These are phyloP conservation scores for Copsychus sechellarum DNA, from an alignment of 2,113 vertebrate genomes.

Conservation along the genomic window DNA sequence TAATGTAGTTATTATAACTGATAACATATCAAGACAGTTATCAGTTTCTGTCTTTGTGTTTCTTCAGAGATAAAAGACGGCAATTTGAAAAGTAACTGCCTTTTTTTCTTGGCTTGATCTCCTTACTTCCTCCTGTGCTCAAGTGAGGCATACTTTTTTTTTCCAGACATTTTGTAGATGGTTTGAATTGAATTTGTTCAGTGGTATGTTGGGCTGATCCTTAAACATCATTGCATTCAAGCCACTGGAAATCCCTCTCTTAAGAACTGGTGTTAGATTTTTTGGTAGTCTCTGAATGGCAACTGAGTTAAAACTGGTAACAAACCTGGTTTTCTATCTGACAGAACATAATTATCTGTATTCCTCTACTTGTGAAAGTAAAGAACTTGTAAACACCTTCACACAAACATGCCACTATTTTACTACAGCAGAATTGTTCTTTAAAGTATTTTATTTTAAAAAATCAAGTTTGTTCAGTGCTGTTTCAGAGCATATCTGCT, in stretches of 20 bases:
- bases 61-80: conserved; percentile 20
- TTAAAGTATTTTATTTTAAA: neutral
- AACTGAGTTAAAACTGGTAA: neutral
- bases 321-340: neutral
- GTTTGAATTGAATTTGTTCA: neutral
- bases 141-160: neutral
- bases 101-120: neutral
- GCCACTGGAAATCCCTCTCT: neutral
- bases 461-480: neutral
- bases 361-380: neutral
- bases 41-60: conserved; percentile 20
- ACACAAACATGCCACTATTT: neutral
- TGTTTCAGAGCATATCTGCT: neutral
- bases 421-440: neutral
- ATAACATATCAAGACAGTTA: neutral
- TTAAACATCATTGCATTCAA: neutral
- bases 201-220: neutral
- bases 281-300: neutral
- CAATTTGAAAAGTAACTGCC: neutral
- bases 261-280: neutral
- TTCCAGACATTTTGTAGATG: neutral
- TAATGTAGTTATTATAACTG: conserved; percentile 14
- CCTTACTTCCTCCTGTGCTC: neutral
- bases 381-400: neutral
- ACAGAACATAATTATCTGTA: neutral